These are phyloP conservation scores for Sisor rabdophorus DNA, from an alignment of 2,113 vertebrate species.

Conservation along the genomic window DNA sequence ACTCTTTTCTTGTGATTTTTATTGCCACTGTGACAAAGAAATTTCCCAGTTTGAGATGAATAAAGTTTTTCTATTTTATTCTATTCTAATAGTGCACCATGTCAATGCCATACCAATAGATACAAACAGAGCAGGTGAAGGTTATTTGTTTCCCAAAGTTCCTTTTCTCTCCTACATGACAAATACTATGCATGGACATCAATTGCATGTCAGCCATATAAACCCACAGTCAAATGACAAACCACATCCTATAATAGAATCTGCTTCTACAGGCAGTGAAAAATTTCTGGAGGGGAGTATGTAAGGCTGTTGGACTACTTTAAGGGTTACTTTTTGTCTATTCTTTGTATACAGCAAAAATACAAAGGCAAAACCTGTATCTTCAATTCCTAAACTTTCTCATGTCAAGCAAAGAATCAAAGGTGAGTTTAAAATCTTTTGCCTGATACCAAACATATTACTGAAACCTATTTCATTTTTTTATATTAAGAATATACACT, in stretches of 20 bases:
- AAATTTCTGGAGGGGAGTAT: neutral
- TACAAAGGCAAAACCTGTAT: neutral
- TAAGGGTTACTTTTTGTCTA: neutral
- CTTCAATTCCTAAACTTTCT: neutral
- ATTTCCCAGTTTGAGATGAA: too few species aligned
- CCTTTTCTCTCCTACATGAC: slow-evolving; percentile 33
- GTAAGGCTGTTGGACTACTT: neutral
- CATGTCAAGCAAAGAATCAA: slow-evolving; percentile 32
- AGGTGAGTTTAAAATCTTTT: slow-evolving; percentile 23
- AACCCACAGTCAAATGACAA: slow-evolving; percentile 41
- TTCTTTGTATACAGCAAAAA: neutral
- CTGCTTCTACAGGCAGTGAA: neutral
- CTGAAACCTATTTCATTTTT: neutral
- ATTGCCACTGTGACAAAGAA: too few species aligned
- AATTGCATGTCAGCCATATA: slow-evolving; percentile 48
- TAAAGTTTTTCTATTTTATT: too few species aligned
- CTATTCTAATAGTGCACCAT: neutral
- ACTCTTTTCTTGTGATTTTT: neutral
- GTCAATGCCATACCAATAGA: neutral
- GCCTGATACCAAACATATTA: neutral
- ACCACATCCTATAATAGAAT: slow-evolving; percentile 48
- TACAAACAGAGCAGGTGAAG: neutral
- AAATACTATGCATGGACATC: slow-evolving; percentile 52
- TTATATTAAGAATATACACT: neutral
- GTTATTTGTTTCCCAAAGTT: slow-evolving; percentile 8